A percentile compares a stretch with the other conserved stretches of the same genome.
phyloP scores from a whole-genome alignment of 2,888 invertebrate genomes.

The Agonopterix heracliana region DNA sequence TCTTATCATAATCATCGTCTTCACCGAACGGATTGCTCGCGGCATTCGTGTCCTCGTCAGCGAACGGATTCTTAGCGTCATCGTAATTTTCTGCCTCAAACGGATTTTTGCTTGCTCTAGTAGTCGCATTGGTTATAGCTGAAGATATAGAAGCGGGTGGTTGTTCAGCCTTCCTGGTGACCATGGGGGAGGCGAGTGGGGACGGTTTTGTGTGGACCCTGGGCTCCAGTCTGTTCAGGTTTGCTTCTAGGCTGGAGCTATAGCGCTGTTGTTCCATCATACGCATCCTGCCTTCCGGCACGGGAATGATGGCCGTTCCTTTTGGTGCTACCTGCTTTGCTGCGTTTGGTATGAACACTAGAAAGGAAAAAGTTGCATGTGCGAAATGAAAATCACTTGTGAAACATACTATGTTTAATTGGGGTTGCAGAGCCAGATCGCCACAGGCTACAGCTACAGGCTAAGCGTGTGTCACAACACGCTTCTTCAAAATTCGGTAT shows the following conservation, averaged over 20 bases:
- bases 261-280: constrained; percentile 70
- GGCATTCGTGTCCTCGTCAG: constrained; percentile 64
- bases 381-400: no score
- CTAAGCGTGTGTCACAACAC: no score
- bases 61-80: constrained; percentile 80
- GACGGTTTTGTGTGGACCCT: constrained; percentile 27
- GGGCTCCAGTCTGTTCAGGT: constrained; percentile 58
- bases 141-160: constrained; percentile 40
- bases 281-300: constrained; percentile 77
- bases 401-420: no score
- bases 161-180: constrained; percentile 23
- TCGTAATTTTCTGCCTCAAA: constrained; percentile 73
- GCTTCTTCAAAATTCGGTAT: no score
- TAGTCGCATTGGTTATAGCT: constrained; percentile 31
- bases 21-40: constrained; percentile 73
- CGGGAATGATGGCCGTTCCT: constrained; percentile 62
- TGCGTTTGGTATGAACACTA: constrained; percentile 54
- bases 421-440: no score
- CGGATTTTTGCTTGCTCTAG: constrained; percentile 38
- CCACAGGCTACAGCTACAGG: no score
- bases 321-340: constrained; percentile 46
- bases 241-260: constrained; percentile 79
- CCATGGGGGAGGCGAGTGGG: constrained; percentile 31
- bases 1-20: constrained; percentile 83
- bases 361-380: constrained; percentile 16